Conservation (phyloP, 2,113 vertebrate genomes). For the Stictonetta naevosa region DNA sequence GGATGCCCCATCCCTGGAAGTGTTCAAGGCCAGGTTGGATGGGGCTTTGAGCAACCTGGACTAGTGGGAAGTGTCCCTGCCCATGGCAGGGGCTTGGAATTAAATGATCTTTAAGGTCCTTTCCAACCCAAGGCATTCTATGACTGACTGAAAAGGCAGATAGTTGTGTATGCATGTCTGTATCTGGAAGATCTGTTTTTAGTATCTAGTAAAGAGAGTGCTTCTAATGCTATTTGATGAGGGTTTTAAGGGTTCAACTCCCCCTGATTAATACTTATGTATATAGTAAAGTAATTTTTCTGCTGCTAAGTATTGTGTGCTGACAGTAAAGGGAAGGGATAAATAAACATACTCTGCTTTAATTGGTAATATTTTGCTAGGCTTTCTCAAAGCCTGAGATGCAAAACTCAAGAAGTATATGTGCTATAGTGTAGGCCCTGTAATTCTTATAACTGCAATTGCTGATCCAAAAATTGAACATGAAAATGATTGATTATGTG, state of each 20-base stretch:
- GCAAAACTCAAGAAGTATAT: not conserved
- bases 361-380: not conserved
- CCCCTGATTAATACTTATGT: not conserved
- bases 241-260: not conserved
- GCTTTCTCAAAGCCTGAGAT: not conserved
- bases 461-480: not conserved
- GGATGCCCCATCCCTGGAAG: too few species aligned
- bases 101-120: too few species aligned
- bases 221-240: not conserved
- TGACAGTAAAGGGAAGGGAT: not conserved
- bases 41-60: too few species aligned
- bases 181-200: not conserved
- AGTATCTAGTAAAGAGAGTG: not conserved
- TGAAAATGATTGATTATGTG: not conserved
- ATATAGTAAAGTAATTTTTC: not conserved
- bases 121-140: too few species aligned
- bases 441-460: not conserved
- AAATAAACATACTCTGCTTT: not conserved
- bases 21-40: too few species aligned
- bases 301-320: not conserved
- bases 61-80: too few species aligned
- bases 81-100: too few species aligned
- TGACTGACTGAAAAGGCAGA: not conserved
- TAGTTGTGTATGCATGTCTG: fast-evolving
- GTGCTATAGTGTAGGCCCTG: not conserved